phyloP scores from a whole-genome alignment of 1,140 invertebrate genomes.

The Ceratina calcarata region DNA sequence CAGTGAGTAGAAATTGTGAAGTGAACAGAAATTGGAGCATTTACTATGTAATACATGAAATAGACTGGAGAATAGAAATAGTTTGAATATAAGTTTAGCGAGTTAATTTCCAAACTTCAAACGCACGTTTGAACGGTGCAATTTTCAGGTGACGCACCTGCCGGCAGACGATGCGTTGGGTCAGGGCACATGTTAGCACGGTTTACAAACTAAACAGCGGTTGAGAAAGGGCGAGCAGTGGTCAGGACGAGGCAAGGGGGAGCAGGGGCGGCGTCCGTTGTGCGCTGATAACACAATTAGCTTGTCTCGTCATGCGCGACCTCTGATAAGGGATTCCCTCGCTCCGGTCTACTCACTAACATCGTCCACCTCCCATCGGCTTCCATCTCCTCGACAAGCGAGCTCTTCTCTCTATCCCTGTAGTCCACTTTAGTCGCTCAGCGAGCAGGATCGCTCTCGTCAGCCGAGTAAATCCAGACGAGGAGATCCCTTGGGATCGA shows the following conservation, averaged over 20 bases:
- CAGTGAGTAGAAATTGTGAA: no score
- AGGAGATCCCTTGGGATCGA: constrained; percentile 63
- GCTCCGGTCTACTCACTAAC: constrained; percentile 27
- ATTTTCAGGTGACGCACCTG: constrained; percentile 14
- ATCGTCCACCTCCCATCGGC: background rate
- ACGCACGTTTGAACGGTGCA: background rate
- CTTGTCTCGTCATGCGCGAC: constrained; percentile 72
- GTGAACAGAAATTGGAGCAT: no score
- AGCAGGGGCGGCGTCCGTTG: constrained; percentile 55
- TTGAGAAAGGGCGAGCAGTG: constrained; percentile 22
- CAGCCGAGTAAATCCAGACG: constrained; percentile 61
- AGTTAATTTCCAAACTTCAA: no score
- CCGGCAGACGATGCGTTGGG: background rate
- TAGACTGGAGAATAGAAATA: no score
- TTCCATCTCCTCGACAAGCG: constrained; percentile 1
- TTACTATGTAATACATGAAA: no score
- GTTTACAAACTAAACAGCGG: constrained; percentile 47
- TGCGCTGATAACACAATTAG: constrained; percentile 72
- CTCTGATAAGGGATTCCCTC: constrained; percentile 69
- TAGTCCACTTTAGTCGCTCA: constrained; percentile 43
- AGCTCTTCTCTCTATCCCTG: background rate
- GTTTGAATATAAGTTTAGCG: background rate
- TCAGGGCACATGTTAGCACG: constrained; percentile 38
- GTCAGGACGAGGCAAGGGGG: constrained; percentile 10
- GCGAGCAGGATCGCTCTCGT: constrained; percentile 51